phyloP scores from a whole-genome alignment of 2,113 vertebrate genomes.

The Muntiacus reevesi region DNA sequence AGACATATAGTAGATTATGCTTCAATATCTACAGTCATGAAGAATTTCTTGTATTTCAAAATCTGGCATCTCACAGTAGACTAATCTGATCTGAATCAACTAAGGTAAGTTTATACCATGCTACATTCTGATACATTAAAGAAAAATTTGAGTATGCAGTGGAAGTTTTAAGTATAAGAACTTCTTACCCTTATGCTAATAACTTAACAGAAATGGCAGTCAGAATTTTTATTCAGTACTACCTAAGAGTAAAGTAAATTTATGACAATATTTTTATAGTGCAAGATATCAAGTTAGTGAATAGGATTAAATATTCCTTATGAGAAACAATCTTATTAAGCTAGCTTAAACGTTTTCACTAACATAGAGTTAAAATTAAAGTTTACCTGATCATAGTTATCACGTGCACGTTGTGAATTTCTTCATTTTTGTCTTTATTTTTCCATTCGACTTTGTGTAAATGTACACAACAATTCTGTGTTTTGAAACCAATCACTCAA shows the following conservation, averaged over 20 bases:
- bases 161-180: background rate
- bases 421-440: background rate
- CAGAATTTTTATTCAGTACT: background rate
- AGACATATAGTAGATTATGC: background rate
- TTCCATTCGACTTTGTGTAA: background rate
- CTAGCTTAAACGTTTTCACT: background rate
- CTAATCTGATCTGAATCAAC: background rate
- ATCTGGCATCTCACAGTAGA: background rate
- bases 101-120: background rate
- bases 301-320: background rate
- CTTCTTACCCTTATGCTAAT: background rate
- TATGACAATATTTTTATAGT: background rate
- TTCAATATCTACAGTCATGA: background rate
- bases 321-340: background rate
- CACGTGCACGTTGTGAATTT: background rate
- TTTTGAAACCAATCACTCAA: background rate
- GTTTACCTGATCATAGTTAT: background rate
- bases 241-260: background rate
- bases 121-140: background rate
- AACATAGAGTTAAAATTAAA: background rate
- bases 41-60: background rate
- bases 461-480: background rate
- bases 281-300: background rate
- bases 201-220: accelerated
- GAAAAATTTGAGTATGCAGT: background rate